These are phyloP conservation scores for Polyommatus icarus DNA, from an alignment of 2,888 invertebrate genomes.

Conservation along the genomic window DNA sequence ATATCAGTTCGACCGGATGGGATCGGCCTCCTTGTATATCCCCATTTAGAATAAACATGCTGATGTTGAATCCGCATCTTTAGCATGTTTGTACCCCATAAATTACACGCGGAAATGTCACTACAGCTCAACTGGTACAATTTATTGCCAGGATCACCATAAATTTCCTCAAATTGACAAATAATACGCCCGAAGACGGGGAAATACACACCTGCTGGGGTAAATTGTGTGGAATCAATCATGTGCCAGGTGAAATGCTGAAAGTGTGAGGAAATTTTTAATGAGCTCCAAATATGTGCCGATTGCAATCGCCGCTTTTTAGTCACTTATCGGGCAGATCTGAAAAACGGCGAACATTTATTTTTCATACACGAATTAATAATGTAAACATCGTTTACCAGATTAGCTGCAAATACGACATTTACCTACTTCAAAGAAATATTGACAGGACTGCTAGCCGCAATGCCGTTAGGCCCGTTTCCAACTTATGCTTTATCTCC, in stretches of 20 bases:
- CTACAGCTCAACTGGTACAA: slow-evolving; percentile 20
- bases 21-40: not conserved
- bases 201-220: slow-evolving; percentile 5
- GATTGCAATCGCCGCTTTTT: not conserved
- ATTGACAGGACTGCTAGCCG: too few species aligned
- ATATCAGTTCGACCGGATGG: not conserved
- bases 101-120: slow-evolving; percentile 28
- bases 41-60: not conserved
- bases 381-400: not conserved
- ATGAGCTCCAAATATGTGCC: not conserved
- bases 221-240: slow-evolving; percentile 24
- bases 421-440: not conserved
- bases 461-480: too few species aligned
- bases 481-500: not conserved
- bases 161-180: slow-evolving; percentile 28
- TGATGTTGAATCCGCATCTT: slow-evolving; percentile 10
- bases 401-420: not conserved
- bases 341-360: not conserved
- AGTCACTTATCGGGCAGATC: not conserved
- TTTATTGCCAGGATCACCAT: slow-evolving; percentile 25
- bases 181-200: slow-evolving; percentile 6
- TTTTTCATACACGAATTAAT: not conserved
- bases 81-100: slow-evolving; percentile 1
- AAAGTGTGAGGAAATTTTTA: not conserved
- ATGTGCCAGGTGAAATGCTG: slow-evolving; percentile 23